A percentile compares a stretch with the other conserved stretches of the same genome.
Conservation (phyloP, 35 echinoderm and acorn worm species). For the Heliocidaris tuberculata region DNA sequence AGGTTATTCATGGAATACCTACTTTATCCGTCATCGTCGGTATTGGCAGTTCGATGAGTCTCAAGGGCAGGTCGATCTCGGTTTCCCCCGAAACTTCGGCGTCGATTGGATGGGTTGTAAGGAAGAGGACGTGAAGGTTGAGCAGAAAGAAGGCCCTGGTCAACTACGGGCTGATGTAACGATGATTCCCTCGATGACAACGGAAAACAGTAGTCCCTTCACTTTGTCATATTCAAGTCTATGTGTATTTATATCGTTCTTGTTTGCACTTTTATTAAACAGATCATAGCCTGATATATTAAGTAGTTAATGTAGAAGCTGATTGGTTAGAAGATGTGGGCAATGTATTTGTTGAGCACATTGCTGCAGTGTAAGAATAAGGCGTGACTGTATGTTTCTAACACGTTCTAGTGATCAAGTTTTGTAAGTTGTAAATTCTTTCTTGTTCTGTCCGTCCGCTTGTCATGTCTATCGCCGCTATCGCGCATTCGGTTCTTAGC, state of each 20-base stretch:
- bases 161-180: background rate
- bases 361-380: too few species aligned
- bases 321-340: background rate
- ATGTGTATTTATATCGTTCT: background rate
- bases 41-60: conserved; percentile 90
- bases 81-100: conserved; percentile 76
- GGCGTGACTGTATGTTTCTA: too few species aligned
- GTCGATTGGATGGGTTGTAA: conserved; percentile 94
- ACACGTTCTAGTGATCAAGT: too few species aligned
- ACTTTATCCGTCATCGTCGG: conserved; percentile 76
- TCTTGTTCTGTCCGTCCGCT: too few species aligned
- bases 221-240: background rate
- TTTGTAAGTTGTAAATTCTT: too few species aligned
- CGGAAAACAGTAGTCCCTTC: background rate
- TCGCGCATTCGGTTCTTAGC: too few species aligned
- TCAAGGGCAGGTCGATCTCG: conserved; percentile 71
- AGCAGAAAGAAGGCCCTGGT: background rate
- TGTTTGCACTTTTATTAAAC: background rate
- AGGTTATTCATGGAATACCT: conserved; percentile 82
- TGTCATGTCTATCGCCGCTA: too few species aligned
- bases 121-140: background rate
- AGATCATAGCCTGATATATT: background rate
- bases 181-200: background rate
- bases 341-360: too few species aligned
- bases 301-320: background rate